These are phyloP conservation scores for Metacarcinus magister DNA, from an alignment of 2,888 invertebrate genomes.

Conservation along the genomic window DNA sequence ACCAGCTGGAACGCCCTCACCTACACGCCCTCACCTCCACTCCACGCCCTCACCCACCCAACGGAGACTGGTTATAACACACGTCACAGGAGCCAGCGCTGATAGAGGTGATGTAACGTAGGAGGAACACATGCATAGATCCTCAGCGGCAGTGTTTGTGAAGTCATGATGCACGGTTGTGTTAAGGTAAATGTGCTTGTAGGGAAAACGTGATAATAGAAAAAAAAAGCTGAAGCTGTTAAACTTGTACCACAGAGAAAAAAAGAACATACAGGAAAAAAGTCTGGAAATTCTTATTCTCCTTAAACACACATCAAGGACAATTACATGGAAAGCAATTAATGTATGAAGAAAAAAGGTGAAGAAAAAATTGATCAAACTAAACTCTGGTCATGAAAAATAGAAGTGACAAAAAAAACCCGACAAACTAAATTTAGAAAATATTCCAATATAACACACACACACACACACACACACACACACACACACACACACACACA, in stretches of 20 bases:
- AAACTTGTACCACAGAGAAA: neutral
- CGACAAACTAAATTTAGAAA: too few relatives aligned
- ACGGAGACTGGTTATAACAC: neutral
- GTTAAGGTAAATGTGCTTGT: neutral
- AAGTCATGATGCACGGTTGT: neutral
- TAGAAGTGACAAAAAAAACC: too few relatives aligned
- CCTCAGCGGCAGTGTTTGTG: neutral
- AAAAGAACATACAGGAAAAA: neutral
- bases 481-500: constrained; percentile 8
- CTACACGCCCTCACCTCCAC: neutral
- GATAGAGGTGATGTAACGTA: neutral
- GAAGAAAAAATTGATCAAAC: too few relatives aligned
- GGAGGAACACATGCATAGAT: neutral
- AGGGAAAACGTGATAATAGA: neutral
- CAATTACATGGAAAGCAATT: neutral
- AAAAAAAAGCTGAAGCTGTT: neutral
- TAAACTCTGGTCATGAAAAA: too few relatives aligned
- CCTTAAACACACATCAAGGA: neutral
- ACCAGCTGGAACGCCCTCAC: neutral
- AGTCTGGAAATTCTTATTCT: too few relatives aligned
- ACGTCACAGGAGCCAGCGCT: neutral
- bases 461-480: too few relatives aligned
- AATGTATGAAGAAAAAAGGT: too few relatives aligned
- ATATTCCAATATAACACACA: too few relatives aligned
- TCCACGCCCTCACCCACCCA: neutral